Conservation (phyloP, 1,140 invertebrate species). For the Heterodera carotae region DNA sequence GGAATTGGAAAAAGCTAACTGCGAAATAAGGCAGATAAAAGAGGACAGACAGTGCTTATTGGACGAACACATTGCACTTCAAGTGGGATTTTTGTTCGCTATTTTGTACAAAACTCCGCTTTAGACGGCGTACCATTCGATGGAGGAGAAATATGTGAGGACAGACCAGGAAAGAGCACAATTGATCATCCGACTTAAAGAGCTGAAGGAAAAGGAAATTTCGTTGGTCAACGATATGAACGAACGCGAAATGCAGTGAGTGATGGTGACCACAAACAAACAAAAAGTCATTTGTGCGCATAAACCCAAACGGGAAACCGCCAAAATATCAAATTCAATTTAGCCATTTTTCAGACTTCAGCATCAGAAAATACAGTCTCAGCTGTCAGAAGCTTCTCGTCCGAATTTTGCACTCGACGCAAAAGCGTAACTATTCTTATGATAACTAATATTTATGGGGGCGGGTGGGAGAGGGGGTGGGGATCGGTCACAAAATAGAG, state of each 20-base stretch:
- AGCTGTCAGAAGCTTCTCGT: conserved; percentile 38
- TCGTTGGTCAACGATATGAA: conserved; percentile 48
- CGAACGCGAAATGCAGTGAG: conserved; percentile 50
- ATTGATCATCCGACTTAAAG: conserved; percentile 40
- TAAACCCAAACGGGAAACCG: conserved; percentile 10
- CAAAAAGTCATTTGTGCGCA: too few species aligned
- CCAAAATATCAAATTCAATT: too few species aligned
- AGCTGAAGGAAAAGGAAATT: conserved; percentile 48
- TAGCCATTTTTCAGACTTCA: conserved; percentile 39
- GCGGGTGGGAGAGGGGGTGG: too few species aligned
- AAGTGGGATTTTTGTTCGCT: conserved; percentile 19
- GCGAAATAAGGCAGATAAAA: neutral
- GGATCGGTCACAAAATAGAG: too few species aligned
- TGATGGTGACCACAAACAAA: too few species aligned
- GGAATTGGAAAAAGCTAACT: conserved; percentile 12
- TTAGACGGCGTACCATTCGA: conserved; percentile 42
- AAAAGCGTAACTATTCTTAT: conserved; percentile 36
- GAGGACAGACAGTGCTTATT: conserved; percentile 23
- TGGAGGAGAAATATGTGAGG: conserved; percentile 38
- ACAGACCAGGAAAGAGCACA: conserved; percentile 42
- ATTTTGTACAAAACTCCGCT: conserved; percentile 1
- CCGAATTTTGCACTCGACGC: conserved; percentile 34
- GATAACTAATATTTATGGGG: conserved; percentile 14
- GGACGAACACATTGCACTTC: conserved; percentile 38
- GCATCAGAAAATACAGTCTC: conserved; percentile 33